Evolutionary conservation across 2,113 vertebrate species (phyloP).

Genomic region (Anthoscopus minutus): DNA sequence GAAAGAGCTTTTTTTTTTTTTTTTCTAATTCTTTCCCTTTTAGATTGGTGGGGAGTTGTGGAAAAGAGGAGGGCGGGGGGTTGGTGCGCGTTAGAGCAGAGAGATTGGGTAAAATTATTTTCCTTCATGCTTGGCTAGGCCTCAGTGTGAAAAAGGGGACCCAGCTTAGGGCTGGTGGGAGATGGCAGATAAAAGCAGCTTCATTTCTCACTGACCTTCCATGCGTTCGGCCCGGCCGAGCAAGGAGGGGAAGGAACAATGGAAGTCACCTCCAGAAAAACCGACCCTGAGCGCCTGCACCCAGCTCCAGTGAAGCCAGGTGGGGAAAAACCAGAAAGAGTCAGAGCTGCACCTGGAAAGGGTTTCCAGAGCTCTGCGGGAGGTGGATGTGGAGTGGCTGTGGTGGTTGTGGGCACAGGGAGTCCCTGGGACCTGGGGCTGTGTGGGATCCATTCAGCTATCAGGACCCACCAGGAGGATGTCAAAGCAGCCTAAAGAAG

Average conservation of each 20-base stretch:
- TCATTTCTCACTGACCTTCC: constrained; percentile 77
- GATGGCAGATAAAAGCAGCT: constrained; percentile 77
- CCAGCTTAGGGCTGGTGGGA: constrained; percentile 73
- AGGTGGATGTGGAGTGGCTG: background rate
- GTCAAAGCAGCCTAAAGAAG: background rate
- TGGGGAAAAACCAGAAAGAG: constrained; percentile 37
- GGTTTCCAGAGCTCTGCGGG: background rate
- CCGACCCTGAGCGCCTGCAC: background rate
- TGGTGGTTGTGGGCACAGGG: background rate
- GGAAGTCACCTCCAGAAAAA: constrained; percentile 42
- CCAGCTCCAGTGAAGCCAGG: background rate
- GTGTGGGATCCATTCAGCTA: background rate
- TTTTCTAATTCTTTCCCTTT: constrained; percentile 18
- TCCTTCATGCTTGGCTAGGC: constrained; percentile 77
- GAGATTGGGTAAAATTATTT: constrained; percentile 81
- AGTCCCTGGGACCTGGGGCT: background rate
- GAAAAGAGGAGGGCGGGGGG: constrained; percentile 1
- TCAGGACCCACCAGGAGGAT: background rate
- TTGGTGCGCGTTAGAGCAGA: constrained; percentile 71
- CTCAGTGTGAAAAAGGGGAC: constrained; percentile 66
- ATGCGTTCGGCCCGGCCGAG: background rate
- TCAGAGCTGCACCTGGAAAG: background rate
- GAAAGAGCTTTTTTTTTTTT: background rate
- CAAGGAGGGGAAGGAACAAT: constrained; percentile 57
- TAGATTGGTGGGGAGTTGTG: constrained; percentile 3